These are phyloP conservation scores for Orthosia gothica DNA, from an alignment of 2,888 invertebrate species.

Conservation along the genomic window DNA sequence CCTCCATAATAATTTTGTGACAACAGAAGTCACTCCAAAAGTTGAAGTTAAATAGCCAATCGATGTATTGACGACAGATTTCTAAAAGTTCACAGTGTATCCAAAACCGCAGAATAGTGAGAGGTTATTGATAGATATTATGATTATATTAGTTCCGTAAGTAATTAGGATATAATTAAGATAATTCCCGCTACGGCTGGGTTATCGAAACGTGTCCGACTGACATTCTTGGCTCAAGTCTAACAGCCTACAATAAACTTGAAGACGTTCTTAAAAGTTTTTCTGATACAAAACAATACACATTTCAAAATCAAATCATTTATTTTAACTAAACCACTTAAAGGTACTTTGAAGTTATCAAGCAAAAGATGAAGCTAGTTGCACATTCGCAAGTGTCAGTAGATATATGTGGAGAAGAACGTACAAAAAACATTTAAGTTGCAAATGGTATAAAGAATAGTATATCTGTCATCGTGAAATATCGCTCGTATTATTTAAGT, in stretches of 20 bases:
- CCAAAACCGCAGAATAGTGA: conserved; percentile 8
- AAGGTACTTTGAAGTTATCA: not conserved
- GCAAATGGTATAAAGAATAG: not conserved
- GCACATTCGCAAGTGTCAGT: no score
- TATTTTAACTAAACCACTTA: no score
- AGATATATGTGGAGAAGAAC: no score
- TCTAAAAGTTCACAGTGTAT: not conserved
- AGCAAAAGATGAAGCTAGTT: no score
- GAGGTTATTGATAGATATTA: conserved; percentile 15
- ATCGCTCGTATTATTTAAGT: not conserved
- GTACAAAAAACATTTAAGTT: no score
- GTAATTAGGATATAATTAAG: conserved; percentile 34
- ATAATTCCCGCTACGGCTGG: conserved; percentile 67
- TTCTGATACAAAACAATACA: not conserved
- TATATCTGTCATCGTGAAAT: no score
- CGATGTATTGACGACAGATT: not conserved
- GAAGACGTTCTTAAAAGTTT: not conserved
- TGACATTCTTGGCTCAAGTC: conserved; percentile 43
- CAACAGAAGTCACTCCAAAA: not conserved
- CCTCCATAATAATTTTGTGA: no score
- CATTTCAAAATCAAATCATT: not conserved
- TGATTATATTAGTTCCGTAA: conserved; percentile 15
- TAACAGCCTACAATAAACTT: no score
- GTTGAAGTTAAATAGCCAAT: not conserved
- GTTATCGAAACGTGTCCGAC: conserved; percentile 61